Conservation (phyloP, 2,797 vertebrate species). For the Chrysocyon brachyurus region DNA sequence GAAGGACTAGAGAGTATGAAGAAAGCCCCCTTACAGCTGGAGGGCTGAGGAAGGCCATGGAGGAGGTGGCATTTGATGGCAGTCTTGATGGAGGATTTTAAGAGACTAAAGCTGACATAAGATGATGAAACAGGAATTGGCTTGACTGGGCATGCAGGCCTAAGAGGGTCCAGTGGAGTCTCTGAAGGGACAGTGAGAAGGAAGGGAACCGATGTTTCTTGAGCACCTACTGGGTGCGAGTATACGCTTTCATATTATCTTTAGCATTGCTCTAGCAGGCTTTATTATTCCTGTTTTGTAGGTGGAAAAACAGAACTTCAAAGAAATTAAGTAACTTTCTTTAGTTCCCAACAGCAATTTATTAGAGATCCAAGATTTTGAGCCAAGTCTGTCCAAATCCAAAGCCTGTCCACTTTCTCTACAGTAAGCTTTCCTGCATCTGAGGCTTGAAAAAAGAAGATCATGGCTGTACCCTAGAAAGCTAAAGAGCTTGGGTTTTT, state of each 20-base stretch:
- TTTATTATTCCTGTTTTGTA: conserved; percentile 6
- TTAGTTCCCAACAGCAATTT: neutral
- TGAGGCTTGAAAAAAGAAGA: neutral
- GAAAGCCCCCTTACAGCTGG: neutral
- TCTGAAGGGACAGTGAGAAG: conserved; percentile 26
- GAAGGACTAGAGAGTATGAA: neutral
- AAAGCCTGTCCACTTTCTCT: conserved; percentile 21
- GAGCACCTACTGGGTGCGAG: neutral
- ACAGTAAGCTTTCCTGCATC: neutral
- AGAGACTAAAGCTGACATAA: neutral
- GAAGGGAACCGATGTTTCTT: neutral
- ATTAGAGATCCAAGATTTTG: neutral
- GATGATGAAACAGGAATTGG: neutral
- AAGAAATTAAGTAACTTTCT: neutral
- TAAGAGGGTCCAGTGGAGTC: neutral
- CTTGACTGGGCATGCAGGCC: neutral
- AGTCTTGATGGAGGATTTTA: neutral
- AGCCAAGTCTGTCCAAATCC: neutral
- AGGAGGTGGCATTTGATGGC: neutral
- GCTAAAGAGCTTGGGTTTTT: neutral
- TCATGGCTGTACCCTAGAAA: neutral
- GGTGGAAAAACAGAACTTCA: neutral
- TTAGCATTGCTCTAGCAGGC: neutral
- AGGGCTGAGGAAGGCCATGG: neutral
- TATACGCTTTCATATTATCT: neutral